Evolutionary conservation across 2,888 invertebrate species (phyloP).

Genomic region (Dynastes hyllus): DNA sequence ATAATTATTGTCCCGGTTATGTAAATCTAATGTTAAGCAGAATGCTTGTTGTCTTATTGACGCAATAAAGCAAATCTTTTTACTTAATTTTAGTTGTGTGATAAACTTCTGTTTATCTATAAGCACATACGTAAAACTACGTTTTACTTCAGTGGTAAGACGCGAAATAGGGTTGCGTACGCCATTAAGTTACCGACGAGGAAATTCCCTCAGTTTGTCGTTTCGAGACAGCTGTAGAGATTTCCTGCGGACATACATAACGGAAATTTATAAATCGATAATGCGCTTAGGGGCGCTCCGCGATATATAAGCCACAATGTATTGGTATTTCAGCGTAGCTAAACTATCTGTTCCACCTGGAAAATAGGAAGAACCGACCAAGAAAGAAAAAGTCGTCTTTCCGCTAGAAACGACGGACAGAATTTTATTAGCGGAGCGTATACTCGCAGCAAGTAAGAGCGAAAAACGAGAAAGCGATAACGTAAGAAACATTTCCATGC

Average conservation of each 20-base stretch:
- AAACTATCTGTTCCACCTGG: neutral
- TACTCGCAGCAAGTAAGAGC: neutral
- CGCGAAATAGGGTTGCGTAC: constrained; percentile 13
- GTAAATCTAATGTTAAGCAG: too few relatives aligned
- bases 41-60: too few relatives aligned
- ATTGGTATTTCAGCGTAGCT: neutral
- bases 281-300: neutral
- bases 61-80: too few relatives aligned
- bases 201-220: constrained; percentile 20
- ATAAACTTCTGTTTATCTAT: too few relatives aligned
- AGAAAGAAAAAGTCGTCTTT: neutral
- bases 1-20: too few relatives aligned
- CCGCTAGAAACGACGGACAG: neutral
- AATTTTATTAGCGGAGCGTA: neutral
- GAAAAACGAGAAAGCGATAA: neutral
- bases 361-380: neutral
- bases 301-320: constrained; percentile 10
- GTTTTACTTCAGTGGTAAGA: constrained; percentile 2
- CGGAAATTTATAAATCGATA: constrained; percentile 44
- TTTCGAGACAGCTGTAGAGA: constrained; percentile 31
- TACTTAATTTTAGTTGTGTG: too few relatives aligned
- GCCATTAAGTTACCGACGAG: constrained; percentile 24
- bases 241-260: constrained; percentile 21
- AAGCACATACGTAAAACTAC: neutral
- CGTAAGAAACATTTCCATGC: neutral